Base-by-base conservation (phyloP, 2,888 invertebrate genomes). In the Lithophane semibrunnea region DNA sequence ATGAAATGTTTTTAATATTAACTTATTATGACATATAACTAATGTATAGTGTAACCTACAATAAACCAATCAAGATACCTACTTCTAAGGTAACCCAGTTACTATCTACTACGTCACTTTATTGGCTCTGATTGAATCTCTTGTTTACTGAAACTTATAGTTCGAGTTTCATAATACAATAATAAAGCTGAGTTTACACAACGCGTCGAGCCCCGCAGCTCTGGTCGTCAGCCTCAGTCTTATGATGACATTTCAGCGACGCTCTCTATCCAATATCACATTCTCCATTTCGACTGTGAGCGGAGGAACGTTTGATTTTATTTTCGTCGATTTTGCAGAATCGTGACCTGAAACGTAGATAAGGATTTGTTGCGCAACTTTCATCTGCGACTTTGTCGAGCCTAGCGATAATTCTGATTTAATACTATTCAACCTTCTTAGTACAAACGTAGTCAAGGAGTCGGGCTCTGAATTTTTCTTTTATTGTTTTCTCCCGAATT, bases 311-410 rank as follows among this genome's bases (percentile, higher is more conserved):
- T 94, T 94, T 94, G 94, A 94, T 94, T 94, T 94, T 94, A 94
- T 94, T 94, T 94, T 94, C 92, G 93, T 92, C 93, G 92, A 94
- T 94, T 94, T 94, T 93, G 93, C 92, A 92, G 92, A 93, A 93
- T 94, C 94, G 94, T 94, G 94, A 94, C 93, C 92, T 93, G 94
- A 94, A 94, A 92, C 92, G 90, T 88, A 90, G 91, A 93, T 92
- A 92, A 92, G 92, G 92, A 92, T 93, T 93, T 92, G 93, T 92
- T 93, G 92, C 91, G 92, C 91, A 93, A 92, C 91, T 93, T 92
- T 93, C 89, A 92, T 92, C 92, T 92, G 89, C 86, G 88, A 89
- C 90, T 91, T 91, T 91, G 87, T 90, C 88, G 90, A 90, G 91
- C 89, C 90, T 89, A 87, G 84, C 86, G 84, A 90, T 86, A 88